phyloP scores from a whole-genome alignment of 2,888 invertebrate species.

The Candidula unifasciata region DNA sequence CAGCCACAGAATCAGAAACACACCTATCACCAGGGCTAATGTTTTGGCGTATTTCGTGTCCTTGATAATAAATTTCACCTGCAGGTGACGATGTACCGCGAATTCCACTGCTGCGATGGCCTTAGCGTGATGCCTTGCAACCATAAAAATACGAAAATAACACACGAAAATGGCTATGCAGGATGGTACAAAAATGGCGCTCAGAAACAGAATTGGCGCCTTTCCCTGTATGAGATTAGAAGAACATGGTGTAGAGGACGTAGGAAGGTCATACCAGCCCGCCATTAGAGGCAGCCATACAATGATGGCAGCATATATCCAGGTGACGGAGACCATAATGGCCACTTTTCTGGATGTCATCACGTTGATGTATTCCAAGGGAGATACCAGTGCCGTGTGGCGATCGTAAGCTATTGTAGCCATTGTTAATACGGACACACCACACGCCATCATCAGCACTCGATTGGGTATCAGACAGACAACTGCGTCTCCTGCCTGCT shows the following conservation, averaged over 20 bases:
- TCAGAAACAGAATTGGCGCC: conserved; percentile 80
- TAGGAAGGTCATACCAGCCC: conserved; percentile 72
- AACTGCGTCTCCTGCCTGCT: conserved; percentile 61
- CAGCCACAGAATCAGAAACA: conserved; percentile 82
- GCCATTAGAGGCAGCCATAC: conserved; percentile 81
- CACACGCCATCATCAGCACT: conserved; percentile 81
- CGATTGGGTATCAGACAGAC: conserved; percentile 82
- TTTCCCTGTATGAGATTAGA: conserved; percentile 78
- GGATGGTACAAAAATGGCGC: conserved; percentile 83
- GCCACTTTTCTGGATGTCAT: conserved; percentile 83
- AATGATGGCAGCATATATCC: conserved; percentile 82
- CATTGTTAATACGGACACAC: conserved; percentile 82
- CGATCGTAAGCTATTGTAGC: conserved; percentile 83
- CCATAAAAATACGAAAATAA: conserved; percentile 83
- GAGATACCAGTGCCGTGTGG: conserved; percentile 82
- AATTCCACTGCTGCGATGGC: conserved; percentile 83
- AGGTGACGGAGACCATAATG: conserved; percentile 81
- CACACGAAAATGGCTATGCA: conserved; percentile 81
- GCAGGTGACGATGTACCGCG: conserved; percentile 78
- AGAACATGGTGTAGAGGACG: conserved; percentile 51
- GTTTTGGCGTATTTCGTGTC: conserved; percentile 82
- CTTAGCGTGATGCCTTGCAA: conserved; percentile 83
- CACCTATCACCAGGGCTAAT: conserved; percentile 82
- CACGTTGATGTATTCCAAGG: conserved; percentile 82
- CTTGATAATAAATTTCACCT: conserved; percentile 64